These are phyloP conservation scores for Colius striatus DNA, from an alignment of 2,113 vertebrate species.

Conservation along the genomic window DNA sequence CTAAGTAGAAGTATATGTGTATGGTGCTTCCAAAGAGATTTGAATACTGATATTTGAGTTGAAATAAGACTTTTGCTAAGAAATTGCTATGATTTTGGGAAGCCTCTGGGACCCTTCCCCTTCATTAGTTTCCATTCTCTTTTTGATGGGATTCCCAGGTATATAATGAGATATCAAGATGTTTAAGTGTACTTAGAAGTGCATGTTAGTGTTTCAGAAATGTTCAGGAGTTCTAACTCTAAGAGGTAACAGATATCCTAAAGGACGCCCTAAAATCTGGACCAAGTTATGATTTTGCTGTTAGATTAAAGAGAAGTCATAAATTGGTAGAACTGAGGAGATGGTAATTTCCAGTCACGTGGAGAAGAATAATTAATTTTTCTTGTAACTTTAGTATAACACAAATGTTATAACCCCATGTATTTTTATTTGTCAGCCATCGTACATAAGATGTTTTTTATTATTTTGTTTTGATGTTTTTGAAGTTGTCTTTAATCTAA, in stretches of 20 bases:
- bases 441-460: background rate
- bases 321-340: background rate
- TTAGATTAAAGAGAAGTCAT: background rate
- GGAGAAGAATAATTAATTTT: background rate
- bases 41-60: background rate
- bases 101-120: background rate
- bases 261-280: background rate
- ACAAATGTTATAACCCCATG: background rate
- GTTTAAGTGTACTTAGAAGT: background rate
- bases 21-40: background rate
- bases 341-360: background rate
- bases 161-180: background rate
- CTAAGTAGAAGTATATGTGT: fast-evolving
- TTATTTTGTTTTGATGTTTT: background rate
- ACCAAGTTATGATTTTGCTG: background rate
- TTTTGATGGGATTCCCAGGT: background rate
- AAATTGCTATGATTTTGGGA: background rate
- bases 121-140: background rate
- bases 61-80: background rate
- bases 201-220: background rate
- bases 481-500: background rate
- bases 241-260: background rate
- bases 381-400: background rate
- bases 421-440: background rate
- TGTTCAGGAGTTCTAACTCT: background rate